These are phyloP conservation scores for Pao palembangensis DNA, from an alignment of 2,113 vertebrate genomes.

Conservation along the genomic window DNA sequence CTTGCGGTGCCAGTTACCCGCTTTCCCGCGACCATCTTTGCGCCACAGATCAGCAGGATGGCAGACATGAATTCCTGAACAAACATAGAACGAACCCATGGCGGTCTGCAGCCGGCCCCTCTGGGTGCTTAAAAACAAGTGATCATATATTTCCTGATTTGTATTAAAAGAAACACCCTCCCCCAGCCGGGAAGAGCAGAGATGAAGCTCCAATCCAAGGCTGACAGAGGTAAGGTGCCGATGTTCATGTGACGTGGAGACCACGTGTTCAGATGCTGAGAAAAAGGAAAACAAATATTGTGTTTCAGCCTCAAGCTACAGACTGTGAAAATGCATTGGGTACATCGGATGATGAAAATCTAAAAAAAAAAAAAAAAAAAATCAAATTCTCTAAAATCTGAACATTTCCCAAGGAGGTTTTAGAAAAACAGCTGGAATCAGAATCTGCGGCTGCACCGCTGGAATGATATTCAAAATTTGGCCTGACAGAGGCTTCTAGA, in stretches of 20 bases:
- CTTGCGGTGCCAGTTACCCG: slow-evolving; percentile 18
- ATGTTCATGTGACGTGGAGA: slow-evolving; percentile 49
- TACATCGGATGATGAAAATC: no score
- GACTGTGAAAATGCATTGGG: no score
- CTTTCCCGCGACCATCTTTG: slow-evolving; percentile 34
- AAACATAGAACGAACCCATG: slow-evolving; percentile 9
- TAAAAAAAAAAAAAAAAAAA: no score
- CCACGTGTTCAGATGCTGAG: slow-evolving; percentile 49
- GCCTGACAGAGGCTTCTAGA: neutral
- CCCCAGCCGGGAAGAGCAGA: neutral
- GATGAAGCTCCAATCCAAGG: neutral
- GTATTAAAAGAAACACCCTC: neutral
- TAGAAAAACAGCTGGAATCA: no score
- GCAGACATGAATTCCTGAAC: slow-evolving; percentile 36
- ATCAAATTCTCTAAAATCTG: no score
- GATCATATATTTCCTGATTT: neutral
- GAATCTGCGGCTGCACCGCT: no score
- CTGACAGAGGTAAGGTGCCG: slow-evolving; percentile 57
- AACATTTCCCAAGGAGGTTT: no score
- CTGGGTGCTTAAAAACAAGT: slow-evolving; percentile 14
- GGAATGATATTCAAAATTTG: no score
- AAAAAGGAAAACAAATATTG: slow-evolving; percentile 8
- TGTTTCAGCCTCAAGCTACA: neutral
- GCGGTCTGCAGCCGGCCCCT: slow-evolving; percentile 12
- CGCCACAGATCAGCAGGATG: slow-evolving; percentile 37